Conservation (phyloP, 2,888 invertebrate species). For the Tricholauxania praeusta region DNA sequence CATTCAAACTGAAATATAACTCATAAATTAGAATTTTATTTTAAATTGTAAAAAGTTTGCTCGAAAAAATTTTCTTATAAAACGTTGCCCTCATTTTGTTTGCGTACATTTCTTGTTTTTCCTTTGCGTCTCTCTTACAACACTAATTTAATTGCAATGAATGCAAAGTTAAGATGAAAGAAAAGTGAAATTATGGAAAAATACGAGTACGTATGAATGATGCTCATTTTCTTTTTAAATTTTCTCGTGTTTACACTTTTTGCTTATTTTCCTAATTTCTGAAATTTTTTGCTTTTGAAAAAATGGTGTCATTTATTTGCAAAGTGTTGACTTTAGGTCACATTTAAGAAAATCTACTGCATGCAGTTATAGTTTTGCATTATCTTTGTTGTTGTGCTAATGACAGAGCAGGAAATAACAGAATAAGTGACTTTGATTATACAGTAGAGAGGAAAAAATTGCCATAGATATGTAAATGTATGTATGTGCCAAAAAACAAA, state of each 20-base stretch:
- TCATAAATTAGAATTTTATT: too few relatives aligned
- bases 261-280: not conserved
- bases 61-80: too few relatives aligned
- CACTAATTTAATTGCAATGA: not conserved
- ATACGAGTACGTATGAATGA: not conserved
- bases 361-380: not conserved
- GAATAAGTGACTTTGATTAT: too few relatives aligned
- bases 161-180: not conserved
- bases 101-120: too few relatives aligned
- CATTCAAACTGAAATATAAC: too few relatives aligned
- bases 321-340: slow-evolving; percentile 16
- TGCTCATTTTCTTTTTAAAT: not conserved
- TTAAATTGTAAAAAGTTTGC: too few relatives aligned
- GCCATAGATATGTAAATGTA: too few relatives aligned
- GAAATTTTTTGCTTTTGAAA: not conserved
- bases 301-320: slow-evolving; percentile 20
- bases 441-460: too few relatives aligned
- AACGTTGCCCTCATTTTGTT: too few relatives aligned
- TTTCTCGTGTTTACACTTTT: not conserved
- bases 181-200: not conserved
- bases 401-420: too few relatives aligned
- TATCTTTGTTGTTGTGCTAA: not conserved
- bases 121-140: too few relatives aligned
- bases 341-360: not conserved
- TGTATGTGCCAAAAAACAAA: too few relatives aligned